A percentile compares a stretch with the other conserved stretches of the same genome.
Evolutionary conservation across 2,888 invertebrate genomes (phyloP).

Genomic region (Melanostoma scalare): DNA sequence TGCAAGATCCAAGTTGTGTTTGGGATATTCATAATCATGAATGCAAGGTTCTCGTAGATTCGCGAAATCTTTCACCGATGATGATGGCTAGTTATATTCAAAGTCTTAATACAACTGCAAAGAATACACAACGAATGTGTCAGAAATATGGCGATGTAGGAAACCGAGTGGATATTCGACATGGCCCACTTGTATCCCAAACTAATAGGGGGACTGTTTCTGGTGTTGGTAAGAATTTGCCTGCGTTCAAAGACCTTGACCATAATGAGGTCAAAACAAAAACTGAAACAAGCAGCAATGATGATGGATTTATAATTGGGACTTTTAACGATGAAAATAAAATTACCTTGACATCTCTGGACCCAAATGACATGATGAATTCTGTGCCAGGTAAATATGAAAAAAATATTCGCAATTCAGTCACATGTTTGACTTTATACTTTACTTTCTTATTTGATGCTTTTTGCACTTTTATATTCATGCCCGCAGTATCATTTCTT

Average conservation of each 20-base stretch:
- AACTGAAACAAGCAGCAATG: slow-evolving; percentile 12
- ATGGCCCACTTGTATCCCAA: slow-evolving; percentile 62
- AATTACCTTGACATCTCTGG: slow-evolving; percentile 79
- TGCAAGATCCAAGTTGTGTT: slow-evolving; percentile 98
- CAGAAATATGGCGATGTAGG: slow-evolving; percentile 76
- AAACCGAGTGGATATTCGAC: slow-evolving; percentile 64
- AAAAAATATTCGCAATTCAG: too few relatives aligned
- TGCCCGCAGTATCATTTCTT: too few relatives aligned
- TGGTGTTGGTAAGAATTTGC: slow-evolving; percentile 69
- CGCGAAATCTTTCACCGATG: slow-evolving; percentile 75
- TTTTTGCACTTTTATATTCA: too few relatives aligned
- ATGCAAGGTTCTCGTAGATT: slow-evolving; percentile 81
- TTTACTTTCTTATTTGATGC: too few relatives aligned
- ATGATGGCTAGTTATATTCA: slow-evolving; percentile 77
- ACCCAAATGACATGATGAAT: slow-evolving; percentile 76
- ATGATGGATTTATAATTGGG: slow-evolving; percentile 76
- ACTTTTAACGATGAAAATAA: slow-evolving; percentile 78
- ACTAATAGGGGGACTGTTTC: slow-evolving; percentile 75
- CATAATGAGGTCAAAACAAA: slow-evolving; percentile 36
- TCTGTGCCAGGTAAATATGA: slow-evolving; percentile 41
- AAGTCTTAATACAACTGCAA: slow-evolving; percentile 79
- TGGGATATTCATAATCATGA: slow-evolving; percentile 91
- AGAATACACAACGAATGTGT: slow-evolving; percentile 77
- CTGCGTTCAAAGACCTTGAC: slow-evolving; percentile 26
- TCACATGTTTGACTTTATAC: too few relatives aligned